Percentiles rank a stretch among this genome's conserved stretches.
Conservation (phyloP, 2,113 vertebrate genomes). For the Gracilinanus agilis region DNA sequence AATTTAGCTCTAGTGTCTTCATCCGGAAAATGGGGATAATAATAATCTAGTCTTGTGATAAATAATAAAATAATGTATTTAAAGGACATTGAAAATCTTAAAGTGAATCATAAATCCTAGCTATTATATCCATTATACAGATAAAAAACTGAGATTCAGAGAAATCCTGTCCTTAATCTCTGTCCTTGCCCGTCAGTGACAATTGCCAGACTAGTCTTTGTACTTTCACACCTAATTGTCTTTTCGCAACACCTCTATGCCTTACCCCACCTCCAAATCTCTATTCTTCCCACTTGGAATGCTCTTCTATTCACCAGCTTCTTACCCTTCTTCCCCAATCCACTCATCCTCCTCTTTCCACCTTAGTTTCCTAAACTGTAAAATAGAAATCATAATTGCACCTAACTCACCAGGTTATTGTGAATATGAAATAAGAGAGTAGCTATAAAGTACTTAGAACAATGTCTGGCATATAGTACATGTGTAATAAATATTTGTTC, state of each 20-base stretch:
- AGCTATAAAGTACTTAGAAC: neutral
- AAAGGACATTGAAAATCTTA: neutral
- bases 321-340: neutral
- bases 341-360: neutral
- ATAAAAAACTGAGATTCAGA: neutral
- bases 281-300: neutral
- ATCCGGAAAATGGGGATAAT: neutral
- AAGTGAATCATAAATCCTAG: neutral
- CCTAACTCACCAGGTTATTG: neutral
- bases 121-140: neutral
- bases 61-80: neutral
- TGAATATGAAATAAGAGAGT: neutral
- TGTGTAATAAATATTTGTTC: neutral
- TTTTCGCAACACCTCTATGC: neutral
- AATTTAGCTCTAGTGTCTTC: neutral
- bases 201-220: neutral
- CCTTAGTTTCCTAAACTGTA: neutral
- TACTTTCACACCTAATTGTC: neutral
- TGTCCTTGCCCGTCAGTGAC: neutral
- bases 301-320: neutral
- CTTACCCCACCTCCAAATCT: neutral
- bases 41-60: neutral
- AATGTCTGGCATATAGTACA: neutral
- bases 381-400: neutral
- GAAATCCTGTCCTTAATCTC: neutral